Evolutionary conservation across 2,797 vertebrate species (phyloP), one percentile per base, ranked within the genome.

Genomic region (Rhincodon typus): DNA sequence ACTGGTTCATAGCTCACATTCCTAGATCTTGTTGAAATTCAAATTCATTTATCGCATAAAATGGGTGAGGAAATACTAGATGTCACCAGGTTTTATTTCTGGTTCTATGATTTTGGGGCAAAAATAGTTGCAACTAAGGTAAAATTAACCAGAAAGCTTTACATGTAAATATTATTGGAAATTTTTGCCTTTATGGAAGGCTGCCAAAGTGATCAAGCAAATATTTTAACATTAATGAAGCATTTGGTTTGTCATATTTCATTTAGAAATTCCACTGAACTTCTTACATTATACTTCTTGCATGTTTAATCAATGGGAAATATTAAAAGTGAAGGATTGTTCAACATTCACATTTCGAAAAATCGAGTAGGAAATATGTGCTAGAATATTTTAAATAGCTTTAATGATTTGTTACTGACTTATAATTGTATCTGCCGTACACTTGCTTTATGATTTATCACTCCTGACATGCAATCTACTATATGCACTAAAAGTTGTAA

Each of bases 381-480:
- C 42, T 30, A 10, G 67, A 94, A 72, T 94, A 72, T 50, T 94
- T 94, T 94, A 94, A 94, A 46, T 94, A 70, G 19, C 46, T 27
- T 70, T 94, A 50, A 94, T 69, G 91, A 94, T 69, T 38, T 50
- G 69, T 50, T 27, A 74, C 23, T 21, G 38, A 72, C 67, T 12
- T 50, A 17, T 72, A 72, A 34, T 74, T 74, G 27, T 72, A 94
- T 38, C 66, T 30, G 42, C 93, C 10, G 46, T 70, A 50, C 23
- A 72, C 70, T 50, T 70, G 72, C 69, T 94, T 74, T 67, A 94
- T 72, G 12, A 94, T 72, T 94, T 72, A 72, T 50, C 93, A 94
- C 74, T 79, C 34, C 34, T 79, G 15, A 13, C 13, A 17, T 79
- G 34, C 12, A 79, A 38, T 79, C 34, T 79, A n/a, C 13, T 38